These are phyloP conservation scores for Holotrichia oblita DNA, from an alignment of 1,140 invertebrate genomes.

Conservation along the genomic window DNA sequence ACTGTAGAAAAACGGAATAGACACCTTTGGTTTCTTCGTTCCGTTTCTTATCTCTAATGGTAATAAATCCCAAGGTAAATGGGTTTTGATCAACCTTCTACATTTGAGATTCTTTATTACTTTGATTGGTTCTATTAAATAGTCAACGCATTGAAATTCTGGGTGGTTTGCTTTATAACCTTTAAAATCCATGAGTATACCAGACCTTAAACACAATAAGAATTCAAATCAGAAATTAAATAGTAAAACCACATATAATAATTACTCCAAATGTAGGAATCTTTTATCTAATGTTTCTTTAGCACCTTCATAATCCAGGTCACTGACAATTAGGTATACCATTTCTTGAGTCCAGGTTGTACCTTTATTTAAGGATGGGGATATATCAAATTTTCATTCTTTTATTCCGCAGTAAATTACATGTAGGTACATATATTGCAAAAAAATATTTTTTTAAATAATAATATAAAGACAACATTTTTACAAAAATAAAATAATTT, in stretches of 20 bases:
- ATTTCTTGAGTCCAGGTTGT: conserved; percentile 92
- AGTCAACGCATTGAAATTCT: background rate
- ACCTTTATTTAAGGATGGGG: no score
- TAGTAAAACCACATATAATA: conserved; percentile 55
- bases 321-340: conserved; percentile 84
- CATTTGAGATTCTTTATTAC: background rate
- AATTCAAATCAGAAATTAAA: background rate
- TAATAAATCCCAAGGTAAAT: conserved; percentile 74
- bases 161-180: background rate
- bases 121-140: background rate
- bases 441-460: no score
- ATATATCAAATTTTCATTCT: no score
- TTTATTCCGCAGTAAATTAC: no score
- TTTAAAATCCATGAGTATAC: background rate
- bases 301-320: conserved; percentile 80
- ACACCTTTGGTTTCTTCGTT: conserved; percentile 63
- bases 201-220: background rate
- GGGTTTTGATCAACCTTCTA: conserved; percentile 70
- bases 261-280: no score
- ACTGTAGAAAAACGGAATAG: no score
- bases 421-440: no score
- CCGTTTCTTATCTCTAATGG: conserved; percentile 67
- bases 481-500: no score
- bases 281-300: conserved; percentile 69
- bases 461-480: no score